A percentile compares a stretch with the other conserved stretches of the same genome.
Conservation (phyloP, 2,113 vertebrate species). For the Miniopterus natalensis region DNA sequence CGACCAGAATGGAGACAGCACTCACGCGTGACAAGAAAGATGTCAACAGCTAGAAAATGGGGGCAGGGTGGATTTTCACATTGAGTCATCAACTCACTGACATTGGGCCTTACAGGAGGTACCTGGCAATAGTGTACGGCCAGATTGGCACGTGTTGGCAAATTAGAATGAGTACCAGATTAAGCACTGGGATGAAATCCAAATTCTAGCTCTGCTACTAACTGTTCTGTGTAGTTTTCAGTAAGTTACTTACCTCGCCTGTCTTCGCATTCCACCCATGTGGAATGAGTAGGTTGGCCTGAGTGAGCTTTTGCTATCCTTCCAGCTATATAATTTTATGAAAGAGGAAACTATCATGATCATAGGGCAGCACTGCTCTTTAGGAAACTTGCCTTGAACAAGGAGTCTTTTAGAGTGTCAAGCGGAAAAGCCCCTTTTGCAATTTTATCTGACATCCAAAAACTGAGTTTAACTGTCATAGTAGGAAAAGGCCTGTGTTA, state of each 20-base stretch:
- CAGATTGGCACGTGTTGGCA: not conserved
- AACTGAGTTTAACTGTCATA: not conserved
- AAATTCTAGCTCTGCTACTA: not conserved
- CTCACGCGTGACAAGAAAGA: not conserved
- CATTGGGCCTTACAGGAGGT: not conserved
- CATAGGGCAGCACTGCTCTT: not conserved
- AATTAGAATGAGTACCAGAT: not conserved
- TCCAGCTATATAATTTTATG: not conserved
- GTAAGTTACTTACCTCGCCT: not conserved
- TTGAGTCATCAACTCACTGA: not conserved
- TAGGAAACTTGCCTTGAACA: not conserved
- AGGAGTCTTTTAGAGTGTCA: not conserved
- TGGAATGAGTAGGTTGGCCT: not conserved
- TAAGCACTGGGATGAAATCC: not conserved
- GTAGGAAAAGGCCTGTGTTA: not conserved
- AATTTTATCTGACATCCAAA: not conserved
- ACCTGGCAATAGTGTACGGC: not conserved
- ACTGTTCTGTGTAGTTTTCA: not conserved
- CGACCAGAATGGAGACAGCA: not conserved
- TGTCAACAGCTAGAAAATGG: not conserved
- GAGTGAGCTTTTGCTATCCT: not conserved
- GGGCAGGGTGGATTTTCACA: not conserved
- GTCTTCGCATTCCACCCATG: not conserved
- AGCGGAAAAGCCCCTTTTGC: not conserved
- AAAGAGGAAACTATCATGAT: not conserved